Base-by-base conservation (phyloP, 1,140 invertebrate genomes). In the Cotesia vestalis region DNA sequence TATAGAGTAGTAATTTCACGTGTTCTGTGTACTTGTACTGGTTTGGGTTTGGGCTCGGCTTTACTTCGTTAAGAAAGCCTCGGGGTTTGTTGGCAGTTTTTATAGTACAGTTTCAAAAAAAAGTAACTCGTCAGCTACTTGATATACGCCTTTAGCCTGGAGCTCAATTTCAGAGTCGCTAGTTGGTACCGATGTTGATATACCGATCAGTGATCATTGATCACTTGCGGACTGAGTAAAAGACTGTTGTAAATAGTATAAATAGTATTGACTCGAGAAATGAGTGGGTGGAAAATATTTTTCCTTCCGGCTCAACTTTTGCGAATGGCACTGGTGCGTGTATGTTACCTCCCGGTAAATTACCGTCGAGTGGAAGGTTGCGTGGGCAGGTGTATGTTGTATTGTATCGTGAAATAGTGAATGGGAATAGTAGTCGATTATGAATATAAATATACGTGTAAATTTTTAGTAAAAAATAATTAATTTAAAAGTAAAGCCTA, bases 141-240 rank as follows among this genome's bases (percentile, higher is more conserved):
- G 76, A 78, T 76, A 78, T 76, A 78, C 78, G 72, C 73, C 75
- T 78, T 67, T 78, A 69, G 76, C 77, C 76, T 57, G 35, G 40
- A 76, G 76, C 72, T 34, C 63, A 57, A 62, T 40, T 75, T 46
- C 70, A 66, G 63, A 69, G 38, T 74, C 38, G 35, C 57, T 72
- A 35, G 67, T 59, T 69, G 53, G 35, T 46, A 27, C 14, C 14
- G 46, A 27, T 40, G 38, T 40, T 40, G 38, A 40, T 40, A 40
- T 40, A 40, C 38, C 9, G 38, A 46, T 46, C 40, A 46, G 14
- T 51, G 46, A 46, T 14, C 46, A 64, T 38, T 6, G 8, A 36
- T 64, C 62, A 64, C 14, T 9, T 14, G 46, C 46, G 63, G 27
- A 27, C 27, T 27, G 1, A 27, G 27, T 27, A 27, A 27, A 27